Evolutionary conservation across 2,888 invertebrate species (phyloP), one percentile per base, ranked within the genome.

Genomic region (Caenorhabditis uteleia): DNA sequence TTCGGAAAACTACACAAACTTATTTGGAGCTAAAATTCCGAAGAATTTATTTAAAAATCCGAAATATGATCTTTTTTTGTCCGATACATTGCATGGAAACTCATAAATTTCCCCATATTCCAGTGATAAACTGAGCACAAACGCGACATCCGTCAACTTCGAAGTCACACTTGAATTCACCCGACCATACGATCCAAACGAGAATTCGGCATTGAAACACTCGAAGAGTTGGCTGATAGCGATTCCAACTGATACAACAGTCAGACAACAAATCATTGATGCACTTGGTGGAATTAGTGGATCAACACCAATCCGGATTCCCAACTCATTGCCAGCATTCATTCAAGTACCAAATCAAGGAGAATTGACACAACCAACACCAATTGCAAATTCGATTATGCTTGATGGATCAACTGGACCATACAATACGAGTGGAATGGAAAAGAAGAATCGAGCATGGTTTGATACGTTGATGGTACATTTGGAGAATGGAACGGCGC

Each of bases 331-430:
- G 8, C 80, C 80, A 10, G 61, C 64, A 23, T 82, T 68, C 62
- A 57, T 79, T 18, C 60, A 71, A 39, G 77, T 82, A 1, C 81
- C 81, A 3, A 82, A 82, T 47, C 75, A 77, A 49, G 81, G 80
- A 46, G 73, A 80, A 49, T 67, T 81, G 10, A 39, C 48, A 1
- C 51, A 65, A 20, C 72, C 72, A 3, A 57, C 68, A 5, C 50
- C 68, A 1, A 47, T 72, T 31, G 66, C 59, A 33, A 50, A 39
- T 14, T 66, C 68, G 31, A 71, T 71, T 23, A 29, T 64, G 2
- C 21, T 21, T 4, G 68, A 71, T 18, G 43, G 47, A 20, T 29
- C 38, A 10, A 31, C 18, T 10, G 45, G 45, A 3, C 21, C 3
- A 31, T 40, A 50, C 25, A 47, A 59, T 20, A 54, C 29, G 7